Conservation (phyloP, 2,113 vertebrate species). For the Rhea americana region DNA sequence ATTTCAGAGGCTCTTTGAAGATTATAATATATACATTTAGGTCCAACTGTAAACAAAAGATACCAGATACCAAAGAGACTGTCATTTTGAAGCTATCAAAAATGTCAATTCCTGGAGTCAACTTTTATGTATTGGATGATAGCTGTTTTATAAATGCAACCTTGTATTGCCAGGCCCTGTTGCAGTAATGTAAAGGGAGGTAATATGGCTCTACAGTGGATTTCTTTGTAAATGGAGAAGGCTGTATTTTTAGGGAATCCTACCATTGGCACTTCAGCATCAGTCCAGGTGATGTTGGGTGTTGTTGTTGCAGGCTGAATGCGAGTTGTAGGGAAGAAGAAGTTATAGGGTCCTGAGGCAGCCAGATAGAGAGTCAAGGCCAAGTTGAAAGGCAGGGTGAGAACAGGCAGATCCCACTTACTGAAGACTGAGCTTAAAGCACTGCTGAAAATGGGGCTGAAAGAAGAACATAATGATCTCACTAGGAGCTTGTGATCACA, state of each 20-base stretch:
- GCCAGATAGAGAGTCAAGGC: conserved; percentile 89
- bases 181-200: neutral
- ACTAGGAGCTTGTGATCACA: neutral
- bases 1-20: neutral
- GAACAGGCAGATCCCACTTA: conserved; percentile 93
- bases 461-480: conserved; percentile 32
- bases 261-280: conserved; percentile 83
- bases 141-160: neutral
- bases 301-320: conserved; percentile 76
- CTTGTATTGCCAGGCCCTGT: neutral
- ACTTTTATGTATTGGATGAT: neutral
- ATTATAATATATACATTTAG: neutral
- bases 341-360: conserved; percentile 88
- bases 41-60: neutral
- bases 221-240: neutral
- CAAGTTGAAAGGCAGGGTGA: conserved; percentile 93
- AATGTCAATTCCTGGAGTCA: neutral
- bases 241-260: neutral
- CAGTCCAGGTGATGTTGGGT: conserved; percentile 88
- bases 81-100: neutral
- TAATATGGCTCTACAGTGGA: rapidly evolving
- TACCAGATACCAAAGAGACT: neutral
- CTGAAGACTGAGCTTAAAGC: conserved; percentile 87
- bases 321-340: conserved; percentile 82
- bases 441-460: conserved; percentile 89